A percentile compares a stretch with the other conserved stretches of the same genome.
Conservation (phyloP, 2,113 vertebrate genomes). For the Tachycineta bicolor region DNA sequence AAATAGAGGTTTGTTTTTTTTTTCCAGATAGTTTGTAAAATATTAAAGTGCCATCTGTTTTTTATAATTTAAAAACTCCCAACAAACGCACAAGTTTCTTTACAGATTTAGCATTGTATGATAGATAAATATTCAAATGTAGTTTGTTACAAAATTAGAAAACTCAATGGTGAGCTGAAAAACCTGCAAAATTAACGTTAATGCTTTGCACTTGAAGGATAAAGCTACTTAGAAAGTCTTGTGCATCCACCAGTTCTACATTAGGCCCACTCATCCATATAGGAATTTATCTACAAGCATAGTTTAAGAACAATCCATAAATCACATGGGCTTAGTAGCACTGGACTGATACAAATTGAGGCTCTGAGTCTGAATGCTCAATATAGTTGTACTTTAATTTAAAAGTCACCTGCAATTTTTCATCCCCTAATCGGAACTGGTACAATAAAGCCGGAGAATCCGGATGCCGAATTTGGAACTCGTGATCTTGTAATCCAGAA, state of each 20-base stretch:
- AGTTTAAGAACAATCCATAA: background rate
- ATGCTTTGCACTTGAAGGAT: background rate
- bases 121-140: background rate
- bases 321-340: background rate
- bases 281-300: background rate
- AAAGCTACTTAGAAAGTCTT: background rate
- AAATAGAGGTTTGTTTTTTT: accelerated
- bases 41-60: background rate
- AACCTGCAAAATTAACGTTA: background rate
- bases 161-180: background rate
- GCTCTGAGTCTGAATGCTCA: background rate
- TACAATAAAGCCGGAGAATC: constrained; percentile 91
- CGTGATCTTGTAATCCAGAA: constrained; percentile 94
- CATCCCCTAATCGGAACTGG: constrained; percentile 93
- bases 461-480: constrained; percentile 92
- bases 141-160: background rate
- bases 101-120: background rate
- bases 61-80: background rate
- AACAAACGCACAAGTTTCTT: background rate
- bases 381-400: background rate
- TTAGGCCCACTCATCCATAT: background rate
- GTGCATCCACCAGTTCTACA: background rate
- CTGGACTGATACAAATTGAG: background rate
- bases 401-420: constrained; percentile 89
- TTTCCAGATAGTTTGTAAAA: background rate